Evolutionary conservation across 2,888 invertebrate genomes (phyloP).

Genomic region (Limnephilus marmoratus): DNA sequence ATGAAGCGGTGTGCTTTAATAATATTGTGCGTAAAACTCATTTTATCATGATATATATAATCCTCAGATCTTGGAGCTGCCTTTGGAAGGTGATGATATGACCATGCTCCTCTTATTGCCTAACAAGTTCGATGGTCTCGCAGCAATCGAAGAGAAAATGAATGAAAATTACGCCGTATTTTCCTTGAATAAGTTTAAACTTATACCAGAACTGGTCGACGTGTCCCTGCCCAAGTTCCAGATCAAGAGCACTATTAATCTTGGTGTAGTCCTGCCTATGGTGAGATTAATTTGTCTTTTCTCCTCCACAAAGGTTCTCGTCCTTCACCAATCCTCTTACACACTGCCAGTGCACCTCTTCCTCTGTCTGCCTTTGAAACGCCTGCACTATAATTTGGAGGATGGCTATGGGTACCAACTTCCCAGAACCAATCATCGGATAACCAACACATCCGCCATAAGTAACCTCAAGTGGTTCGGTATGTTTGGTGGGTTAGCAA

Average conservation of each 20-base stretch:
- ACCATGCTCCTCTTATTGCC: neutral
- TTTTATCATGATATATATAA: neutral
- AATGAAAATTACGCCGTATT: accelerated
- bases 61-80: neutral
- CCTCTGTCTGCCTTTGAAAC: too few species aligned
- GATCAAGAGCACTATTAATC: neutral
- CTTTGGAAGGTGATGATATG: neutral
- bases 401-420: too few species aligned
- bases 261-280: neutral
- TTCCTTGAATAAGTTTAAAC: neutral
- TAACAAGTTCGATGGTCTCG: neutral
- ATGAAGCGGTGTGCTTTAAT: too few species aligned
- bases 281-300: neutral
- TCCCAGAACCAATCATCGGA: too few species aligned
- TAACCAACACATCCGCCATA: too few species aligned
- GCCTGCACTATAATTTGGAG: too few species aligned
- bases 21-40: neutral
- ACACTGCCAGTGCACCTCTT: too few species aligned
- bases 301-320: neutral
- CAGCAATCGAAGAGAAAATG: neutral
- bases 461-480: too few species aligned
- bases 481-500: too few species aligned
- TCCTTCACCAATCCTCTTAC: neutral
- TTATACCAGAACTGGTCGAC: neutral
- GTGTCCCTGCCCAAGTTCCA: neutral